These are phyloP conservation scores for Pterocles orientalis DNA, from an alignment of 2,113 vertebrate genomes.

Conservation along the genomic window DNA sequence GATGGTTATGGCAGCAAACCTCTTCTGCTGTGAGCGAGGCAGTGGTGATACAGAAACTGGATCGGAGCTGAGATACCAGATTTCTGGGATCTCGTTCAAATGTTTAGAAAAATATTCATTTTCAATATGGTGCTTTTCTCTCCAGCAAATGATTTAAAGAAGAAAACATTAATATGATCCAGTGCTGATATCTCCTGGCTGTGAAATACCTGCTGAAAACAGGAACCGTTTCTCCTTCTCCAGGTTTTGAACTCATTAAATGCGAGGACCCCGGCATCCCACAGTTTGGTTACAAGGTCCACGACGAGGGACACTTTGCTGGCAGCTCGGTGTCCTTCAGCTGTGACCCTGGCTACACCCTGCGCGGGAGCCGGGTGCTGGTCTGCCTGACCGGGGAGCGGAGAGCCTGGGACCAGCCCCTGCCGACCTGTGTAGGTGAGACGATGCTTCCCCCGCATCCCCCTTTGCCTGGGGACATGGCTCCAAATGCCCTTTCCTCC, in stretches of 20 bases:
- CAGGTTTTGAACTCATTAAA: slow-evolving; percentile 95
- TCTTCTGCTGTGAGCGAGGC: neutral
- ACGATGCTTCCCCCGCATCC: neutral
- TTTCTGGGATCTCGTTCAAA: neutral
- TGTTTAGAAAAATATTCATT: neutral
- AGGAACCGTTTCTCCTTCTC: neutral
- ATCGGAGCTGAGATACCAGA: neutral
- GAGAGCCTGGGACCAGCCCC: slow-evolving; percentile 90
- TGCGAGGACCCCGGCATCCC: slow-evolving; percentile 95
- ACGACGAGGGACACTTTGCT: slow-evolving; percentile 95
- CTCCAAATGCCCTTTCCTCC: accelerated
- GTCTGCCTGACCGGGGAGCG: slow-evolving; percentile 92
- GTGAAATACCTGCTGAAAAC: neutral
- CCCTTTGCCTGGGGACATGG: neutral
- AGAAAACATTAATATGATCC: accelerated
- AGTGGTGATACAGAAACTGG: neutral
- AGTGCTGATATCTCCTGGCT: neutral
- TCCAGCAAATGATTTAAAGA: neutral
- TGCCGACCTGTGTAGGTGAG: slow-evolving; percentile 93
- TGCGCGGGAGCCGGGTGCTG: slow-evolving; percentile 85
- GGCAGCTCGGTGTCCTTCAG: slow-evolving; percentile 91
- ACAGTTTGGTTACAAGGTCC: slow-evolving; percentile 92
- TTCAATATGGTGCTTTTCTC: neutral
- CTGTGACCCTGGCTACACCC: slow-evolving; percentile 92
- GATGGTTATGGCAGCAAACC: accelerated